Evolutionary conservation across 2,797 vertebrate species (phyloP).

Genomic region (Falco peregrinus): DNA sequence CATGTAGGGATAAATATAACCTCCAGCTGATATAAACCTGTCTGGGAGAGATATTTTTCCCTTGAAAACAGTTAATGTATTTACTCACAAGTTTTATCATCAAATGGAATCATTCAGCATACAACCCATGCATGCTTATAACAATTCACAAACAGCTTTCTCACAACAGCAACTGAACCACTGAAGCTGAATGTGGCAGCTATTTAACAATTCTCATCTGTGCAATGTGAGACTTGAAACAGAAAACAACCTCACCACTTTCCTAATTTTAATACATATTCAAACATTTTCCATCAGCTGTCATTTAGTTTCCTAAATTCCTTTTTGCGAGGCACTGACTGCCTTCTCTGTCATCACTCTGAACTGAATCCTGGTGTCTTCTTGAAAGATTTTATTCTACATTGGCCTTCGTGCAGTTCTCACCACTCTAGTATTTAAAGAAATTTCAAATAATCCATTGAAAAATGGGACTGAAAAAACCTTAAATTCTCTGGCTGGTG

Average conservation of each 20-base stretch:
- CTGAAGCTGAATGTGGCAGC: not conserved
- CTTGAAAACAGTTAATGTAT: conserved; percentile 11
- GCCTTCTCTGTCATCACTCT: not conserved
- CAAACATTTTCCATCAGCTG: conserved; percentile 1
- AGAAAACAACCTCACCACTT: conserved; percentile 12
- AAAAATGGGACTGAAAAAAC: not conserved
- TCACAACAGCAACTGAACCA: not conserved
- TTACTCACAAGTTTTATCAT: conserved; percentile 35
- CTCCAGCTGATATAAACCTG: conserved; percentile 7
- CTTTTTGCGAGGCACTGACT: not conserved
- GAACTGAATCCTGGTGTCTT: not conserved
- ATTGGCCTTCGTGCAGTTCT: not conserved
- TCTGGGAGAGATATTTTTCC: not conserved
- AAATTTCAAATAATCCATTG: not conserved
- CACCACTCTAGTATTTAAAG: not conserved
- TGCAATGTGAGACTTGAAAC: conserved; percentile 38
- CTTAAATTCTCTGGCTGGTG: not conserved
- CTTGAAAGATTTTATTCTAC: not conserved
- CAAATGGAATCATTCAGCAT: not conserved
- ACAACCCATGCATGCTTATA: not conserved
- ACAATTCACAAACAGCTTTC: conserved; percentile 9
- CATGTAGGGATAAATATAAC: conserved; percentile 33
- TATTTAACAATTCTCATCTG: conserved; percentile 30
- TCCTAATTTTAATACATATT: conserved; percentile 8
- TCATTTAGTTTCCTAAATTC: not conserved